Evolutionary conservation across 2,888 invertebrate genomes (phyloP).

Genomic region (Microplitis manilae): DNA sequence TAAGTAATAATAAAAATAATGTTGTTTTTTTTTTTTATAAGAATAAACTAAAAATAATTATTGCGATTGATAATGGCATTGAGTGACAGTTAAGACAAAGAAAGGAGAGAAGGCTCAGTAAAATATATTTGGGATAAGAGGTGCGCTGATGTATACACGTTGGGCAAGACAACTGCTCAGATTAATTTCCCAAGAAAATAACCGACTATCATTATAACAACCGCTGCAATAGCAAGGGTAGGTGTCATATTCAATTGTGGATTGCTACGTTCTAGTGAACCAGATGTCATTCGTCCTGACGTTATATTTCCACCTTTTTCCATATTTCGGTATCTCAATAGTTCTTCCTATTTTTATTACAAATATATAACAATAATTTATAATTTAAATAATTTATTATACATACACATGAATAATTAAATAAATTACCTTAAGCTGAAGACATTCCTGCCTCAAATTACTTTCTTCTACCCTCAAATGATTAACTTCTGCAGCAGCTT

Average conservation of each 20-base stretch:
- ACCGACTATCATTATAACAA: constrained; percentile 67
- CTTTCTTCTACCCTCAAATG: constrained; percentile 85
- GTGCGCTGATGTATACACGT: constrained; percentile 53
- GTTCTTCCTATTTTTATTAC: constrained; percentile 61
- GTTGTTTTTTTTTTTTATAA: constrained; percentile 18
- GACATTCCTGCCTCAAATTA: constrained; percentile 87
- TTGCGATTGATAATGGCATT: constrained; percentile 50
- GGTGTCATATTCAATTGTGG: constrained; percentile 55
- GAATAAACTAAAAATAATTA: neutral
- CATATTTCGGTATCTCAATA: constrained; percentile 64
- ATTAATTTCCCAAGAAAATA: constrained; percentile 69
- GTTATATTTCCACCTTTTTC: constrained; percentile 61
- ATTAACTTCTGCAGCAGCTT: constrained; percentile 82
- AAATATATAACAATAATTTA: constrained; percentile 8
- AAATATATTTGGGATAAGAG: constrained; percentile 56
- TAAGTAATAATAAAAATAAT: neutral
- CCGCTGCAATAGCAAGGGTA: constrained; percentile 59
- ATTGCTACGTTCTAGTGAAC: constrained; percentile 53
- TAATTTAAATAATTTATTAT: neutral
- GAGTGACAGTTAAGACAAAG: constrained; percentile 53
- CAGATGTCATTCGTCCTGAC: constrained; percentile 59
- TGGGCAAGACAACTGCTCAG: constrained; percentile 48
- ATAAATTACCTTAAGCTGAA: constrained; percentile 82
- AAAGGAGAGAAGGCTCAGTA: constrained; percentile 60
- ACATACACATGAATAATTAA: neutral